phyloP scores from a whole-genome alignment of 2,888 invertebrate species.

The Stegana nigrithorax region DNA sequence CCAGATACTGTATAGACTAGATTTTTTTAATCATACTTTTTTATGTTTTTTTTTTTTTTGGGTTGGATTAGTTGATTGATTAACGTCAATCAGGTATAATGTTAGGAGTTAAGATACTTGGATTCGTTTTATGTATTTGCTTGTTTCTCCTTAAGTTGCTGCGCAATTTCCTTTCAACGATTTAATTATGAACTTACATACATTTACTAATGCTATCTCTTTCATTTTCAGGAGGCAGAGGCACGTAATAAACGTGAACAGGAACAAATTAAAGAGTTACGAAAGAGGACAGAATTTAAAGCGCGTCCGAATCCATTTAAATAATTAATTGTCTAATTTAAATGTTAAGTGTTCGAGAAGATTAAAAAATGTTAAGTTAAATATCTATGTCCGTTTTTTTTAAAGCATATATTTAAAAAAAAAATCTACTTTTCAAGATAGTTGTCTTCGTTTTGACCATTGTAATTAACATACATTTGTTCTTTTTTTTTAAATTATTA shows the following conservation, averaged over 20 bases:
- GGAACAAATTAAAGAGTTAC: conserved; percentile 56
- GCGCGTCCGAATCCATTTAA: conserved; percentile 68
- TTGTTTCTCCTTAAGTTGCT: background rate
- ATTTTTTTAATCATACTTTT: background rate
- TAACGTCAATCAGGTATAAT: too few species aligned
- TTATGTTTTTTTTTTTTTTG: background rate
- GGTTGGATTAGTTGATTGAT: too few species aligned
- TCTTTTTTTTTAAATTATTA: too few species aligned
- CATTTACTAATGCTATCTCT: conserved; percentile 3
- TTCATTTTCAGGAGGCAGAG: conserved; percentile 60
- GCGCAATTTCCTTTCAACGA: background rate
- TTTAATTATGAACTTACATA: too few species aligned
- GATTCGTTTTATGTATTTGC: background rate
- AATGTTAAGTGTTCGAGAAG: background rate
- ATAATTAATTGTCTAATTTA: conserved; percentile 30
- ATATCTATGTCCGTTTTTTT: too few species aligned
- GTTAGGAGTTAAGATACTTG: too few species aligned
- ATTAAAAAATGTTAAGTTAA: background rate
- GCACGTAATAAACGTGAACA: conserved; percentile 59
- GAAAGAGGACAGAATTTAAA: conserved; percentile 64
- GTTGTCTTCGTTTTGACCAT: too few species aligned
- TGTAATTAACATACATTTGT: too few species aligned
- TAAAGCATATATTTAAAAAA: too few species aligned
- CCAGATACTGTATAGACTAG: too few species aligned
- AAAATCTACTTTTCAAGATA: too few species aligned